phyloP scores from a whole-genome alignment of 1,140 invertebrate genomes.

The Philopotamus ludificatus region DNA sequence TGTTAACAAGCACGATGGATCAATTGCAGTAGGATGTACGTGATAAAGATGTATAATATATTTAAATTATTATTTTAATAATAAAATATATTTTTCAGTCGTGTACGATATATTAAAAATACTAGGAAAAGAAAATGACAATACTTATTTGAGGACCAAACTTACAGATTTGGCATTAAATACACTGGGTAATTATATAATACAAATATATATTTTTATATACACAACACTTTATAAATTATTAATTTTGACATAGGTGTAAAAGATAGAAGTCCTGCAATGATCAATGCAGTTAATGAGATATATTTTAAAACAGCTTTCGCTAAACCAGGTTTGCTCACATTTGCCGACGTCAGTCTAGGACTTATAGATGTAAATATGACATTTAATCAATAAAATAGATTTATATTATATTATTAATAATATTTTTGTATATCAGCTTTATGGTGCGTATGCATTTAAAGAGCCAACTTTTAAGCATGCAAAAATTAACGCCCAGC shows the following conservation, averaged over 20 bases:
- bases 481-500: no score
- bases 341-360: constrained; percentile 8
- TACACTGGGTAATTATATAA: no score
- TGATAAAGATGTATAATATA: no score
- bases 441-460: no score
- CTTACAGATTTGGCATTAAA: constrained; percentile 3
- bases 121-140: not conserved
- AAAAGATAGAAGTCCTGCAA: not conserved
- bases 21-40: constrained; percentile 15
- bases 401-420: no score
- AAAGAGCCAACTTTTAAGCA: no score
- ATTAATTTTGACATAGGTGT: no score
- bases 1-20: constrained; percentile 36
- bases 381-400: no score
- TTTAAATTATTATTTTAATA: not conserved
- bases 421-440: no score
- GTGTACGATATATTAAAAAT: constrained; percentile 24
- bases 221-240: not conserved
- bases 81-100: not conserved
- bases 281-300: constrained; percentile 13
- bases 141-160: constrained; percentile 8
- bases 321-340: not conserved
- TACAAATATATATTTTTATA: not conserved
- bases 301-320: constrained; percentile 17
- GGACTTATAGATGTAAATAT: constrained; percentile 23